These are phyloP conservation scores for Mimumesa dahlbomi DNA, from an alignment of 2,888 invertebrate genomes.

Conservation along the genomic window DNA sequence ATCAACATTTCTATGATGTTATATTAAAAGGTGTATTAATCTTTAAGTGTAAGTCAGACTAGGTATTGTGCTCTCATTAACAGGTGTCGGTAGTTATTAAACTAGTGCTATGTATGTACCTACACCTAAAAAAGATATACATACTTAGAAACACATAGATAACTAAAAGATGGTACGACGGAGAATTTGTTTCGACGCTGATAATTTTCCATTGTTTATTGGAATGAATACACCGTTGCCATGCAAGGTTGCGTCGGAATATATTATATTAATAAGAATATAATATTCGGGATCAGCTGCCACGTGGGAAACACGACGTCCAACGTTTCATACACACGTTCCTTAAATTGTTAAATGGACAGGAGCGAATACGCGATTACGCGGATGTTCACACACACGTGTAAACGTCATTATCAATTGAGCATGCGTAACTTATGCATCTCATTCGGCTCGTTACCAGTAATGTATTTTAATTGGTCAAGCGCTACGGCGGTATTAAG, in stretches of 20 bases:
- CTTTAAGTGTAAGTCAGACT: too few relatives aligned
- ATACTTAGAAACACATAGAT: too few relatives aligned
- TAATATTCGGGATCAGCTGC: conserved; percentile 10
- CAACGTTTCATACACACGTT: conserved; percentile 19
- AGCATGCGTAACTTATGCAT: conserved; percentile 70
- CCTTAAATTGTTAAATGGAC: conserved; percentile 40
- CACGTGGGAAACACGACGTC: conserved; percentile 44
- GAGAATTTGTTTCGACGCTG: too few relatives aligned
- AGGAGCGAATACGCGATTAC: conserved; percentile 16
- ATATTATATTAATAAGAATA: background rate
- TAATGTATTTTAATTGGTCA: conserved; percentile 78
- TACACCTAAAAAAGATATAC: background rate
- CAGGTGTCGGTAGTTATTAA: too few relatives aligned
- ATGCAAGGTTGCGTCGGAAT: too few relatives aligned
- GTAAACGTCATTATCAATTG: conserved; percentile 66
- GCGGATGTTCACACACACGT: conserved; percentile 44
- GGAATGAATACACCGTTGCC: too few relatives aligned
- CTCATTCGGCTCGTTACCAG: conserved; percentile 77
- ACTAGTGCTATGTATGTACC: too few relatives aligned
- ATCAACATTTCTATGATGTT: too few relatives aligned
- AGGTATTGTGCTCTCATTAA: too few relatives aligned
- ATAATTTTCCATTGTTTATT: too few relatives aligned
- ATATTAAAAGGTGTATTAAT: too few relatives aligned
- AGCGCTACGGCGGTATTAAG: conserved; percentile 43
- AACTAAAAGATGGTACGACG: too few relatives aligned